Evolutionary conservation across 2,797 vertebrate species (phyloP).

Genomic region (Labeo calbasu): DNA sequence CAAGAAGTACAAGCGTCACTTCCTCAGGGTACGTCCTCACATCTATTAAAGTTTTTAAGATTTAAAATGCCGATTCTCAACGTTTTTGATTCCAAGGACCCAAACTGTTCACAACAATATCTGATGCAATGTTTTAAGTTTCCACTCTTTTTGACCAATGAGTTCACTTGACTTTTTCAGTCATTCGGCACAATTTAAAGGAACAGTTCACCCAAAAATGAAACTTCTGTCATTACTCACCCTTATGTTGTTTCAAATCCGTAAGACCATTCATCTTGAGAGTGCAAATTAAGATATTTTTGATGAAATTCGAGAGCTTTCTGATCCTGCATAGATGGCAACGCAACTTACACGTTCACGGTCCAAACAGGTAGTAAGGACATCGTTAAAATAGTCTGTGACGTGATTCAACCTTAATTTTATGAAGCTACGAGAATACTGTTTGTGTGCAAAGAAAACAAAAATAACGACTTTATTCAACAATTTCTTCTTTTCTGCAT

Average conservation of each 20-base stretch:
- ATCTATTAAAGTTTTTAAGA: too few species aligned
- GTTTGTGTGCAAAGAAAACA: too few species aligned
- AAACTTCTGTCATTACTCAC: not conserved
- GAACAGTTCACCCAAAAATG: not conserved
- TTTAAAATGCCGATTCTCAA: not conserved
- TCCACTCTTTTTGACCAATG: too few species aligned
- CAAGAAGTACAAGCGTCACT: constrained; percentile 94
- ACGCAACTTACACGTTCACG: not conserved
- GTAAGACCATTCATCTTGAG: not conserved
- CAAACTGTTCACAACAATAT: not conserved
- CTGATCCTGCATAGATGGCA: not conserved
- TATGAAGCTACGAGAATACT: too few species aligned
- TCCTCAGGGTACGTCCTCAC: constrained; percentile 85
- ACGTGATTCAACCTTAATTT: not conserved
- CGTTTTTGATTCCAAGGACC: not conserved
- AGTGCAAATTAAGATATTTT: not conserved
- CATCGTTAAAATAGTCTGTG: not conserved
- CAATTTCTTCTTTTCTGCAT: too few species aligned
- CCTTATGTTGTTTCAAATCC: not conserved
- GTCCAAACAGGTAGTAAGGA: not conserved
- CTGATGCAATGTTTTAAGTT: not conserved
- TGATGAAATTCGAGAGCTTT: not conserved
- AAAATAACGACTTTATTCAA: too few species aligned
- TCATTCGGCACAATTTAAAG: not conserved
- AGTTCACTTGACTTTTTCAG: too few species aligned